Percentiles rank a stretch among this genome's conserved stretches.
Conservation (phyloP, 2,888 invertebrate species). For the Parnassius mnemosyne region DNA sequence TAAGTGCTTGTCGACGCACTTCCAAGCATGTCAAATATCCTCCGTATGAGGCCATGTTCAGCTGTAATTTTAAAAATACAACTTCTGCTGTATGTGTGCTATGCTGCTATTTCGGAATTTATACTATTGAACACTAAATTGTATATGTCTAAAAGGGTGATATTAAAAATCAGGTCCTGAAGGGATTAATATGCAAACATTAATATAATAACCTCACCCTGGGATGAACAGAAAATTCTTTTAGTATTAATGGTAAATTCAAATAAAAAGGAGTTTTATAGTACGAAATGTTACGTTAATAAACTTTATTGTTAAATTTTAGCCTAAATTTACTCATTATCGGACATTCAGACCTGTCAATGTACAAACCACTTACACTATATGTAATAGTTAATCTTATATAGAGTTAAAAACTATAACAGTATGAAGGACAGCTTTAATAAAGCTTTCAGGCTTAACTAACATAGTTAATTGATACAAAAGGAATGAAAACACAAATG, state of each 20-base stretch:
- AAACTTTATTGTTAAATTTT: conserved; percentile 40
- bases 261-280: conserved; percentile 41
- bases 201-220: too few relatives aligned
- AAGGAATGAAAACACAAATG: conserved; percentile 45
- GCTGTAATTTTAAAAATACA: too few relatives aligned
- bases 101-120: too few relatives aligned
- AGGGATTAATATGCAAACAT: too few relatives aligned
- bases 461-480: conserved; percentile 28
- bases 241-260: not conserved
- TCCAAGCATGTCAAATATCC: too few relatives aligned
- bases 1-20: too few relatives aligned
- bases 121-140: too few relatives aligned
- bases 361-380: conserved; percentile 32
- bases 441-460: conserved; percentile 26
- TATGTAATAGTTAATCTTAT: conserved; percentile 32
- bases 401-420: conserved; percentile 29
- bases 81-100: too few relatives aligned
- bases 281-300: conserved; percentile 69
- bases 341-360: conserved; percentile 35
- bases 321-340: conserved; percentile 49
- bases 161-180: too few relatives aligned
- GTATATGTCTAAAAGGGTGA: too few relatives aligned
- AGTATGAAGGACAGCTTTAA: conserved; percentile 20
- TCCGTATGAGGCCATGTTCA: too few relatives aligned
- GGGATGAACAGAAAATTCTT: not conserved